Conservation (phyloP, 2,888 invertebrate genomes). For the Cetonia aurata region DNA sequence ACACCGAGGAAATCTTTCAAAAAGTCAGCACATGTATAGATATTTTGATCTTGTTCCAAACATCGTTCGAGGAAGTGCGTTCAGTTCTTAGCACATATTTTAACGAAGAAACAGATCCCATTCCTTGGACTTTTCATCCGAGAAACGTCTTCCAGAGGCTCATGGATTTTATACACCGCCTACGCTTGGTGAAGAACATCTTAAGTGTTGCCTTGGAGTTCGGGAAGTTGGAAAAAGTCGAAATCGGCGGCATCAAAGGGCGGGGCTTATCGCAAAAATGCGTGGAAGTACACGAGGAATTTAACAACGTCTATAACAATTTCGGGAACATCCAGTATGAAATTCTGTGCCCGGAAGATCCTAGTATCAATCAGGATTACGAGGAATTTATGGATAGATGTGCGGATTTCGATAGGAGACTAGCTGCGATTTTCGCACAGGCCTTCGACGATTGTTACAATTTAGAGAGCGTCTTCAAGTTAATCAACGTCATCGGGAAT, state of each 20-base stretch:
- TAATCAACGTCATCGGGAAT: slow-evolving; percentile 70
- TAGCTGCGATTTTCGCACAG: slow-evolving; percentile 84
- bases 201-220: slow-evolving; percentile 86
- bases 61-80: slow-evolving; percentile 68
- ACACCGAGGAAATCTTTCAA: slow-evolving; percentile 67
- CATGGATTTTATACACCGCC: slow-evolving; percentile 73
- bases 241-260: slow-evolving; percentile 65
- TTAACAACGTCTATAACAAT: slow-evolving; percentile 61
- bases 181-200: slow-evolving; percentile 76
- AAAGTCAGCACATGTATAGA: slow-evolving; percentile 58
- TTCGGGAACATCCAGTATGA: slow-evolving; percentile 77
- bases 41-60: slow-evolving; percentile 58
- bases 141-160: slow-evolving; percentile 78
- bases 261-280: slow-evolving; percentile 61
- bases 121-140: slow-evolving; percentile 82
- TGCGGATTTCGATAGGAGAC: slow-evolving; percentile 80
- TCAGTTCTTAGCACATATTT: slow-evolving; percentile 65
- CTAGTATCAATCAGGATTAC: slow-evolving; percentile 76
- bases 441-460: slow-evolving; percentile 85
- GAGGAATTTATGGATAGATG: slow-evolving; percentile 73
- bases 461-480: slow-evolving; percentile 74
- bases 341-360: slow-evolving; percentile 78
- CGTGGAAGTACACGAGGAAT: slow-evolving; percentile 61
- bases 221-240: slow-evolving; percentile 84
- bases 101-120: slow-evolving; percentile 69